Conservation (phyloP, 2,113 vertebrate genomes). For the Helogale parvula region DNA sequence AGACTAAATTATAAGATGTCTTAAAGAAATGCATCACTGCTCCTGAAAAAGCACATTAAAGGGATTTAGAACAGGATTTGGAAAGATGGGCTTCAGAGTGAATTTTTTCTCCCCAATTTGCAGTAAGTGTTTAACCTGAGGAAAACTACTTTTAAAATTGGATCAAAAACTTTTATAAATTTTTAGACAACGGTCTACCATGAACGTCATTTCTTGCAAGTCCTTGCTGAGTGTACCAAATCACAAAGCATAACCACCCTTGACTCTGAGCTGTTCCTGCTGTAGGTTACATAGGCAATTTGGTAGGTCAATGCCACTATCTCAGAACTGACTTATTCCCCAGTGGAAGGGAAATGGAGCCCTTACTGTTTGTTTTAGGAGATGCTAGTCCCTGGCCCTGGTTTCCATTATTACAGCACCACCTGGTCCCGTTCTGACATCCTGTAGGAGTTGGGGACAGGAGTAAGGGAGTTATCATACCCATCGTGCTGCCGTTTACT, state of each 20-base stretch:
- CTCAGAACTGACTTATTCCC: background rate
- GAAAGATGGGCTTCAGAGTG: background rate
- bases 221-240: background rate
- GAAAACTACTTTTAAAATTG: background rate
- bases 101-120: background rate
- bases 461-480: background rate
- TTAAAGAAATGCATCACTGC: background rate
- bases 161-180: background rate
- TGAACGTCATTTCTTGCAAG: background rate
- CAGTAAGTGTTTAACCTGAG: background rate
- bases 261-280: background rate
- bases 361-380: background rate
- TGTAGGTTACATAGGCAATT: background rate
- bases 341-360: background rate
- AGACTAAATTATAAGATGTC: background rate
- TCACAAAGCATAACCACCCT: background rate
- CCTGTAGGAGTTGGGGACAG: background rate
- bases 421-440: background rate
- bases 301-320: background rate
- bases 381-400: background rate
- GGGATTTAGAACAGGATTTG: background rate
- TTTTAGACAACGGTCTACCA: background rate
- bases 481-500: rapidly evolving
- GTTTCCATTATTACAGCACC: background rate
- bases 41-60: background rate